phyloP scores from a whole-genome alignment of 1,140 invertebrate species.

The Homarus americanus region DNA sequence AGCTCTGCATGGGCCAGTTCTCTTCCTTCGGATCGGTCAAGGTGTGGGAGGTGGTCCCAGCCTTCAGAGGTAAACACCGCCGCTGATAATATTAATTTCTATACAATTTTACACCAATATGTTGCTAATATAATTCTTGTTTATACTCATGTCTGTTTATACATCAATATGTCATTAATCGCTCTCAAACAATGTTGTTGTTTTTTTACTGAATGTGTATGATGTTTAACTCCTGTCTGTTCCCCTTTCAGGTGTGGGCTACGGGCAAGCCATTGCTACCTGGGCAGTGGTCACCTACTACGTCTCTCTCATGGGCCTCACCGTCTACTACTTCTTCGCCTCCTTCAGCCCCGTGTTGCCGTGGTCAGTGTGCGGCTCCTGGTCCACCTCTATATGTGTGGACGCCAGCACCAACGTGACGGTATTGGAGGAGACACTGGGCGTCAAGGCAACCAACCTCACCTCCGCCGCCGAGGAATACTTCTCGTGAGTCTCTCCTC shows the following conservation, averaged over 20 bases:
- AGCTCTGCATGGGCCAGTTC: constrained; percentile 75
- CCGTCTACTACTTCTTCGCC: constrained; percentile 89
- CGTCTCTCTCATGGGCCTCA: constrained; percentile 84
- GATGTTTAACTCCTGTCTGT: too few relatives aligned
- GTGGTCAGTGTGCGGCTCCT: constrained; percentile 85
- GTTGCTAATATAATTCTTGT: too few relatives aligned
- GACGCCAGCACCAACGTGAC: constrained; percentile 29
- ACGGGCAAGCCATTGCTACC: constrained; percentile 77
- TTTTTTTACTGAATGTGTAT: too few relatives aligned
- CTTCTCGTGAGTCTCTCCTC: constrained; percentile 57
- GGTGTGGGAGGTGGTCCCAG: constrained; percentile 75
- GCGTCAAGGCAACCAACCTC: constrained; percentile 21
- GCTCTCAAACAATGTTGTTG: too few relatives aligned
- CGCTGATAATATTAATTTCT: too few relatives aligned
- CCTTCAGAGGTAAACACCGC: constrained; percentile 75
- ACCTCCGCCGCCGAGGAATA: constrained; percentile 66
- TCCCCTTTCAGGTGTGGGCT: constrained; percentile 78
- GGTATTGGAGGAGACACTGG: background rate
- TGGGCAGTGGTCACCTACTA: constrained; percentile 78
- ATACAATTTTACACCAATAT: too few relatives aligned
- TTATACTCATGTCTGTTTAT: too few relatives aligned
- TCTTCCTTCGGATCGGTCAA: constrained; percentile 73
- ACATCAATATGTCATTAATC: too few relatives aligned
- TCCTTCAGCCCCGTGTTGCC: constrained; percentile 84
- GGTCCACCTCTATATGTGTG: background rate